These are phyloP conservation scores for Cephus sareptanus DNA, from an alignment of 2,888 invertebrate species.

Conservation along the genomic window DNA sequence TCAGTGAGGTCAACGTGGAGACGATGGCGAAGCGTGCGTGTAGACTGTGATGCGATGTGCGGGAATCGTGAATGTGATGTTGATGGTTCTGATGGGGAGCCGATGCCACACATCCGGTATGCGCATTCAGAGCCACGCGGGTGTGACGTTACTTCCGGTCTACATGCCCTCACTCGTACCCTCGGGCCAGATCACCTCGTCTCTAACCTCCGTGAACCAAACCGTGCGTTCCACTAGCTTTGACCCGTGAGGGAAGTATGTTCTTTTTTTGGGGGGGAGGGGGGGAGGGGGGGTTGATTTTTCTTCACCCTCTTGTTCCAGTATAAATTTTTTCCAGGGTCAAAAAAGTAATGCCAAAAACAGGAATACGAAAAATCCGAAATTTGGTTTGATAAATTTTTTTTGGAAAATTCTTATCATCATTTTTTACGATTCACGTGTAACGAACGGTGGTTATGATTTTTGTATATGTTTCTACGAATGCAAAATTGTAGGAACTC, in stretches of 20 bases:
- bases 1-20: slow-evolving; percentile 3
- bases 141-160: slow-evolving; percentile 67
- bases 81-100: slow-evolving; percentile 66
- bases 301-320: not conserved
- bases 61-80: slow-evolving; percentile 62
- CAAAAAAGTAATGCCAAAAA: not conserved
- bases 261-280: slow-evolving; percentile 10
- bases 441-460: not conserved
- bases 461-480: no score
- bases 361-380: not conserved
- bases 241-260: not conserved
- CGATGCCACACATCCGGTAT: slow-evolving; percentile 67
- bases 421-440: not conserved
- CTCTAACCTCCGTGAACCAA: slow-evolving; percentile 61
- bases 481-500: no score
- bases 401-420: not conserved
- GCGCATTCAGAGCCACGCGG: slow-evolving; percentile 67
- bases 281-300: not conserved
- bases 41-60: slow-evolving; percentile 43
- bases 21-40: slow-evolving; percentile 26
- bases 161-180: slow-evolving; percentile 56
- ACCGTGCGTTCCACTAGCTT: slow-evolving; percentile 29
- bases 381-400: not conserved
- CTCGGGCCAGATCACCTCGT: slow-evolving; percentile 54
- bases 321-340: not conserved